Conservation (phyloP, 2,797 vertebrate species). For the Danio tinwini region DNA sequence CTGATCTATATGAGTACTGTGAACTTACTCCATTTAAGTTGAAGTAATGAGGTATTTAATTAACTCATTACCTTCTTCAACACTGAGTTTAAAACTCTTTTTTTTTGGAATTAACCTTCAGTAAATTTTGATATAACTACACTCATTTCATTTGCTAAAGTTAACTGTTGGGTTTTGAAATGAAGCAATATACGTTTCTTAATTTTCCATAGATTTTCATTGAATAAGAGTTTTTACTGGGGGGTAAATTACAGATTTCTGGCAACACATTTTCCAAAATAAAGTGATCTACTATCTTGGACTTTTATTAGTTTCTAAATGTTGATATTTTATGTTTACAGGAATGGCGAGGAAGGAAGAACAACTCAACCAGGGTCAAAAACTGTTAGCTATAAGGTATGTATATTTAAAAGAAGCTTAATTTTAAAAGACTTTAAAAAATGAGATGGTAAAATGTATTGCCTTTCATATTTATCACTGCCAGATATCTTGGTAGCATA, state of each 20-base stretch:
- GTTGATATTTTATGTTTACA: conserved; percentile 60
- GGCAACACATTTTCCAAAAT: not conserved
- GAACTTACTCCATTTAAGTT: no score
- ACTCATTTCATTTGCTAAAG: no score
- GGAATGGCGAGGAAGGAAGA: conserved; percentile 93
- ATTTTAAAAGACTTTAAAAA: not conserved
- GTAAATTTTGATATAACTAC: no score
- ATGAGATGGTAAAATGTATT: not conserved
- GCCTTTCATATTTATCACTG: not conserved
- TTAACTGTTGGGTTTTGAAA: no score
- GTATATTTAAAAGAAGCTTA: conserved; percentile 47
- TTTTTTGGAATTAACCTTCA: no score
- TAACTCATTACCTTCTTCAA: no score
- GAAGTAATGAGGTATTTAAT: no score
- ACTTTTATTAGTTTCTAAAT: conserved; percentile 7
- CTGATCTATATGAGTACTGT: no score
- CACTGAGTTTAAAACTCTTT: no score
- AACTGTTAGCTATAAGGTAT: conserved; percentile 89
- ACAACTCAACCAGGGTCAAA: conserved; percentile 87
- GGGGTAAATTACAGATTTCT: not conserved
- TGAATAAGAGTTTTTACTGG: not conserved
- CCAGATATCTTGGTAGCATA: not conserved
- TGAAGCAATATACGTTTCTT: not conserved
- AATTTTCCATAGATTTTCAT: not conserved
- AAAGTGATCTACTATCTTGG: not conserved